These are phyloP conservation scores for Synanthedon vespiformis DNA, from an alignment of 2,888 invertebrate species.

Conservation along the genomic window DNA sequence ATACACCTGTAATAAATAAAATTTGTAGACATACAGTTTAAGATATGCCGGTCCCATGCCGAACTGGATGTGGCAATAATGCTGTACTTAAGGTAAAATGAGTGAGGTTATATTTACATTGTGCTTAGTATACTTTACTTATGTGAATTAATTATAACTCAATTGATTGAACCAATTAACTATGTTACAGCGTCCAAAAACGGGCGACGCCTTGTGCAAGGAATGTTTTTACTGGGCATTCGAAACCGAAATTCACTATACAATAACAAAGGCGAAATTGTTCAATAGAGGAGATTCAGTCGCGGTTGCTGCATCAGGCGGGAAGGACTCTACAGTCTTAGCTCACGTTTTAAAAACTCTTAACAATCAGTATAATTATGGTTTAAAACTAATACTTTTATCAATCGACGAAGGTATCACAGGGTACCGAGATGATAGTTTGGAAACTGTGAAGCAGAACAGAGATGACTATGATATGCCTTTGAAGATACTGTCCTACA, in stretches of 20 bases:
- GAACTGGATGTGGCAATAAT: slow-evolving; percentile 78
- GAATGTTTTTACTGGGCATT: slow-evolving; percentile 95
- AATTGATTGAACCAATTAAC: too few species aligned
- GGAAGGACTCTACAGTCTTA: slow-evolving; percentile 97
- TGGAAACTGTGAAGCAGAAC: slow-evolving; percentile 96
- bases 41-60: slow-evolving; percentile 77
- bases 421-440: slow-evolving; percentile 94
- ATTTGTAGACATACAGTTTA: slow-evolving; percentile 6
- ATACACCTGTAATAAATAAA: not conserved
- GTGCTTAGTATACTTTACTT: not conserved
- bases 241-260: slow-evolving; percentile 94
- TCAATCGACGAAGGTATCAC: slow-evolving; percentile 99
- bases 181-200: slow-evolving; percentile 83
- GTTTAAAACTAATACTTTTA: slow-evolving; percentile 87
- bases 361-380: slow-evolving; percentile 92
- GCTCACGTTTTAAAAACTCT: slow-evolving; percentile 92
- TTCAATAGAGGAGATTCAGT: slow-evolving; percentile 88
- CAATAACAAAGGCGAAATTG: slow-evolving; percentile 83
- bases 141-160: too few species aligned
- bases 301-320: slow-evolving; percentile 94
- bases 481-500: slow-evolving; percentile 94
- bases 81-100: slow-evolving; percentile 80
- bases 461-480: slow-evolving; percentile 93
- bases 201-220: slow-evolving; percentile 91
- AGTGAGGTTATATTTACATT: slow-evolving; percentile 1